Conservation (phyloP, 2,888 invertebrate genomes). For the Heliconius ismenius region DNA sequence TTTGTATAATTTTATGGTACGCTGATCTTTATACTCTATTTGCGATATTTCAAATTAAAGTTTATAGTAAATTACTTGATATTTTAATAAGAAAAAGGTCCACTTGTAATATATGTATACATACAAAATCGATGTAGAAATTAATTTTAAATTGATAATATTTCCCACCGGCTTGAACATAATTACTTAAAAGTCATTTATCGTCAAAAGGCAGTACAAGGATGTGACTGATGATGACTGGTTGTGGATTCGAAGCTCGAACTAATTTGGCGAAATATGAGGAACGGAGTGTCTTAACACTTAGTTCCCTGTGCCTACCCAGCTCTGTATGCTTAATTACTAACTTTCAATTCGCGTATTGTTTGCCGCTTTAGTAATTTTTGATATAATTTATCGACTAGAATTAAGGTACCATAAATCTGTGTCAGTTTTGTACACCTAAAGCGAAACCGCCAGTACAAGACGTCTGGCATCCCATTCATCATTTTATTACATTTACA, state of each 20-base stretch:
- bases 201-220: too few species aligned
- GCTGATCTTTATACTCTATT: constrained; percentile 8
- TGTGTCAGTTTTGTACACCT: constrained; percentile 9
- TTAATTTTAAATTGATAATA: too few species aligned
- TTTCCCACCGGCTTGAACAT: too few species aligned
- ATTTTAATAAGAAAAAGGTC: background rate
- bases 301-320: too few species aligned
- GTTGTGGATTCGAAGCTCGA: too few species aligned
- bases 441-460: constrained; percentile 15
- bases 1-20: background rate
- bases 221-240: too few species aligned
- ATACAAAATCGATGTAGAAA: too few species aligned
- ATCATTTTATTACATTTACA: constrained; percentile 15
- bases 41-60: background rate
- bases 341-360: background rate
- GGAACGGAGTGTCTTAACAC: too few species aligned
- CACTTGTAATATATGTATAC: too few species aligned
- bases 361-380: background rate
- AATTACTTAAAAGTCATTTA: too few species aligned
- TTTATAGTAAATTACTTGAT: background rate
- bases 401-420: background rate
- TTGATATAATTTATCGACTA: constrained; percentile 7
- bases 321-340: background rate
- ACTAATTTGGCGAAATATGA: too few species aligned
- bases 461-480: background rate